Base-by-base conservation (phyloP, 2,113 vertebrate genomes). In the Amazona vittata region DNA sequence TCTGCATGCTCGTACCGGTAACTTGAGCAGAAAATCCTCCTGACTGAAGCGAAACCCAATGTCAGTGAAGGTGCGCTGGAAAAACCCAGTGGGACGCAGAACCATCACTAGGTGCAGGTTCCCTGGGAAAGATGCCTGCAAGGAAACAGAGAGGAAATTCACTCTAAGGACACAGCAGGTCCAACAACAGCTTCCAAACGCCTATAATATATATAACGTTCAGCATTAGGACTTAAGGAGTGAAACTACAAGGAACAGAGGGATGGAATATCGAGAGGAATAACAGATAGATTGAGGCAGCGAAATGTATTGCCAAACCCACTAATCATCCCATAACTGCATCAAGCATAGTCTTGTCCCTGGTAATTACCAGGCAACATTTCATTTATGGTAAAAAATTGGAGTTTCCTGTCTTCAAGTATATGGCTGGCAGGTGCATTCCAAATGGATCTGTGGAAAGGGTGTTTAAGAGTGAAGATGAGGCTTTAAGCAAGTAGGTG, bases 21-120 rank as follows among this genome's bases (percentile, higher is more conserved):
- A 97, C 97, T 99, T 99, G 47, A 99, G 98, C 94, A 99, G 99
- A 94, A 99, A 99, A 97, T 99, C 99, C 87, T 99, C 99, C 76
- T 99, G 99, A 91, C 98, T 99, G 97, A 99, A 99, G 46, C 99
- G 99, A 92, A 99, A 99, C 67, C 99, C 99, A 22, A 99, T 98
- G 95, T 99, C 99, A 1, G 99, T 99, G 90, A 99, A 99, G 50
- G 99, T 99, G 86, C 99, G 98, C 83, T 99, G 99, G 97, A 99
- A 99, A 98, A 99, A 99, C 39, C 98, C 99, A 26, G 99, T 99
- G 89, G 99, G 99, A 62, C 99, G 99, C 31, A 99, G 98, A 69
- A 99, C 99, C 98, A 99, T 97, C 76, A 99, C 99, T 91, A 99
- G 93, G 96, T 99, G 99, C 94, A 99, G 98, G 84, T 98, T 99